Base-by-base conservation (phyloP, 2,113 vertebrate genomes). In the Grus americana region DNA sequence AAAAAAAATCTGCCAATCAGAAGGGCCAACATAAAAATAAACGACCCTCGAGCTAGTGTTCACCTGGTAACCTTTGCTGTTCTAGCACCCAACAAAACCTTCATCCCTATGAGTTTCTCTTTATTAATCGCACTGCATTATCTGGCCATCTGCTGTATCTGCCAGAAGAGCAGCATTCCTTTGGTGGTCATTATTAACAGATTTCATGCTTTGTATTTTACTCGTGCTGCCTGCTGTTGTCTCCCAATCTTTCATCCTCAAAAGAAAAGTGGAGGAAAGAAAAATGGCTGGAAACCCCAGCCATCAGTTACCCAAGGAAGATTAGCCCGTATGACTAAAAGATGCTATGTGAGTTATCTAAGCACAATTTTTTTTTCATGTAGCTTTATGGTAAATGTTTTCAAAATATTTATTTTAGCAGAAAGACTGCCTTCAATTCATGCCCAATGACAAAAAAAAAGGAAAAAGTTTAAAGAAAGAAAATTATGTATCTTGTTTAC, bases 111-210 rank as follows among this genome's bases (percentile, higher is more conserved):
- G 75, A 90, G 7, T 14, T 82, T 70, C 72, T 85, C 42, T 72
- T 59, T 87, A 62, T 89, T 94, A 91, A 95, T 89, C 3, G 0
- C 16, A 18, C 22, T 52, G 46, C 15, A 32, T 93, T 95, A 90
- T 88, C 72, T 79, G 73, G 22, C 86, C 83, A 93, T 92, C 90
- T 96, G 88, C 70, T 90, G 24, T 66, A 30, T 67, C 54, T 96
- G 80, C 82, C 68, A 92, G 93, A 89, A 91, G 34, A 81, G 68
- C 72, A 97, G 15, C 71, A 88, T 92, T 92, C 79, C 81, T 90
- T 93, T 90, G 55, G 68, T 92, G 38, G 71, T 49, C 73, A 61
- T 85, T 84, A 95, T 78, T 89, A 96, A 91, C 55, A 87, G 62
- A 92, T 87, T 90, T 88, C 44, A 26, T 70, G 70, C 47, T 93